phyloP scores from a whole-genome alignment of 2,888 invertebrate genomes.

The Therioaphis trifolii region DNA sequence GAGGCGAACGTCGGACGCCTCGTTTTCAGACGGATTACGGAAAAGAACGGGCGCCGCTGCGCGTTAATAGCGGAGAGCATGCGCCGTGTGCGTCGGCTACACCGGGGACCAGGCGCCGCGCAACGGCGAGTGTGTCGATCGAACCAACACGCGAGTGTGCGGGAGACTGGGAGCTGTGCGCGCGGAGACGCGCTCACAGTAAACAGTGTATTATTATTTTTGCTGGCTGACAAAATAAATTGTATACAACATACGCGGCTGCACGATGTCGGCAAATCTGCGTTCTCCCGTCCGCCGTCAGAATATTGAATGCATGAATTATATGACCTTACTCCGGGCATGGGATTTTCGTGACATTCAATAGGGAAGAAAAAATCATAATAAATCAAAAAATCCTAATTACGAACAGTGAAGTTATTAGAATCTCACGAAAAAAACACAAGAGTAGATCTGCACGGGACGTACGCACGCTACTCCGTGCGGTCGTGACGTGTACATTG shows the following conservation, averaged over 20 bases:
- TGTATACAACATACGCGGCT: not conserved
- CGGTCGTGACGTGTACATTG: no score
- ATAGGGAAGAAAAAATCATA: no score
- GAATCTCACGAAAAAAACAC: no score
- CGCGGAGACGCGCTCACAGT: not conserved
- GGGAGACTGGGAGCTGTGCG: not conserved
- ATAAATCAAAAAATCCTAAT: no score
- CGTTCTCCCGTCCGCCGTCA: no score
- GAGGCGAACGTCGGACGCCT: conserved; percentile 59
- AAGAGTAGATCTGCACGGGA: no score
- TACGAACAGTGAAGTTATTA: no score
- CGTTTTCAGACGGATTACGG: conserved; percentile 47
- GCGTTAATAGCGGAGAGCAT: conserved; percentile 23
- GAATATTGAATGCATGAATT: no score
- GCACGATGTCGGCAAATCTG: not conserved
- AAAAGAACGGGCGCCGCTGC: conserved; percentile 34
- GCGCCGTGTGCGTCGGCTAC: conserved; percentile 27
- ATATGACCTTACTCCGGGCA: no score
- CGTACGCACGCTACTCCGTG: no score
- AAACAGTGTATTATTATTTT: not conserved
- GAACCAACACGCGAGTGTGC: not conserved
- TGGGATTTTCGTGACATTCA: no score
- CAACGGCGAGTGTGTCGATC: conserved; percentile 24
- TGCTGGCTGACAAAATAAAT: not conserved
- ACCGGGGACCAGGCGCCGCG: conserved; percentile 8